These are phyloP conservation scores for Clitarchus hookeri DNA, from an alignment of 2,888 invertebrate genomes.

Conservation along the genomic window DNA sequence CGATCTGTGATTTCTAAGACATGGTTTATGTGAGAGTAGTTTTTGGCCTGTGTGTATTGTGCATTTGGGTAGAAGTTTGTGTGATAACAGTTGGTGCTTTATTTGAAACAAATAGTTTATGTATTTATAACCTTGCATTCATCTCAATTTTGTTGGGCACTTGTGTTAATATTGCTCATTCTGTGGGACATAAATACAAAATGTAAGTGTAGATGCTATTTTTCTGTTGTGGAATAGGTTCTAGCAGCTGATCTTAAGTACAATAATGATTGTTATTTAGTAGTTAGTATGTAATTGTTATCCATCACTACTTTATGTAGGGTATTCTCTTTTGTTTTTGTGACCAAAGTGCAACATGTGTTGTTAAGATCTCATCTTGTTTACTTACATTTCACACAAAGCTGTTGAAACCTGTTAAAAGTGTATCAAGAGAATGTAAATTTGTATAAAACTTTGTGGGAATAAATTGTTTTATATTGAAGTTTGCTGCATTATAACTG, in stretches of 20 bases:
- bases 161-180: background rate
- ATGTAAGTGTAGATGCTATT: too few relatives aligned
- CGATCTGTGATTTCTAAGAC: background rate
- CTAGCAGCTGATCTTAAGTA: too few relatives aligned
- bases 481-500: background rate
- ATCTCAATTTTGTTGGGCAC: background rate
- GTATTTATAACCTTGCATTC: background rate
- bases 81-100: background rate
- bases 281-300: too few relatives aligned
- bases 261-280: too few relatives aligned
- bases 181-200: too few relatives aligned
- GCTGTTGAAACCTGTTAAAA: conserved; percentile 1
- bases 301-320: too few relatives aligned
- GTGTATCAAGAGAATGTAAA: background rate
- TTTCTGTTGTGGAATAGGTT: too few relatives aligned
- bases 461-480: background rate
- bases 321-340: background rate
- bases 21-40: background rate
- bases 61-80: background rate
- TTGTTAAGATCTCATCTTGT: background rate
- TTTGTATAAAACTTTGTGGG: background rate
- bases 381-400: background rate
- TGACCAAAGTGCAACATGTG: background rate
- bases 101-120: background rate
- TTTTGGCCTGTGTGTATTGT: background rate